Conservation (phyloP, 2,888 invertebrate species). For the Brachylomia viminalis region DNA sequence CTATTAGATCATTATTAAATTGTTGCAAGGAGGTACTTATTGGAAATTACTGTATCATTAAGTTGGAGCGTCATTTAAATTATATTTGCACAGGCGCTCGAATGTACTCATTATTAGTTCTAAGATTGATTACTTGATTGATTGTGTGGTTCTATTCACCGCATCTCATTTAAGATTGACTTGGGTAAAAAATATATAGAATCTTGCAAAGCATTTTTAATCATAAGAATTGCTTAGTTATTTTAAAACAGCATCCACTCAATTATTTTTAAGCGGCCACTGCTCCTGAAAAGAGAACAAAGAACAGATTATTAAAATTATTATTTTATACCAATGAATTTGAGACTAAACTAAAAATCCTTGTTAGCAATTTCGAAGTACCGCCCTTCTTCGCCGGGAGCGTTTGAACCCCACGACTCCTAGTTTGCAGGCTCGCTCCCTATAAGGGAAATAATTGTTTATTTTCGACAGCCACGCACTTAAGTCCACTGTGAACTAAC, state of each 20-base stretch:
- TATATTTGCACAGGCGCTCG: conserved; percentile 49
- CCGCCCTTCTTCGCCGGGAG: conserved; percentile 64
- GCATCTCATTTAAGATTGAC: conserved; percentile 26
- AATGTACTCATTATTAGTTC: conserved; percentile 24
- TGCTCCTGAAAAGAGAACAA: background rate
- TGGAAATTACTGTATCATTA: conserved; percentile 60
- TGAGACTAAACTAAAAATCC: background rate
- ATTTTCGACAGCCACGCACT: conserved; percentile 86
- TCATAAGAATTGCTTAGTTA: background rate
- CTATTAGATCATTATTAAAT: conserved; percentile 60
- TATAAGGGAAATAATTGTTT: conserved; percentile 89
- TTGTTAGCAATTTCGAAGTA: conserved; percentile 44
- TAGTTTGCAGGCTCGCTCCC: conserved; percentile 79
- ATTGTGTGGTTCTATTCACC: conserved; percentile 19
- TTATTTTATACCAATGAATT: conserved; percentile 4
- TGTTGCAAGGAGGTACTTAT: conserved; percentile 47
- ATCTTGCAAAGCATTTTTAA: background rate
- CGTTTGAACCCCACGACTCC: conserved; percentile 78
- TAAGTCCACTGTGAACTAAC: conserved; percentile 76
- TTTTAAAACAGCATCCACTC: background rate
- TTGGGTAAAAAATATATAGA: background rate
- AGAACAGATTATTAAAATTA: background rate
- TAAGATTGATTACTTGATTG: conserved; percentile 34
- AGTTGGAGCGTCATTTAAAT: conserved; percentile 44
- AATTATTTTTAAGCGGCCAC: background rate